Base-by-base conservation (phyloP, 1,140 invertebrate genomes). In the Drosophila elegans region DNA sequence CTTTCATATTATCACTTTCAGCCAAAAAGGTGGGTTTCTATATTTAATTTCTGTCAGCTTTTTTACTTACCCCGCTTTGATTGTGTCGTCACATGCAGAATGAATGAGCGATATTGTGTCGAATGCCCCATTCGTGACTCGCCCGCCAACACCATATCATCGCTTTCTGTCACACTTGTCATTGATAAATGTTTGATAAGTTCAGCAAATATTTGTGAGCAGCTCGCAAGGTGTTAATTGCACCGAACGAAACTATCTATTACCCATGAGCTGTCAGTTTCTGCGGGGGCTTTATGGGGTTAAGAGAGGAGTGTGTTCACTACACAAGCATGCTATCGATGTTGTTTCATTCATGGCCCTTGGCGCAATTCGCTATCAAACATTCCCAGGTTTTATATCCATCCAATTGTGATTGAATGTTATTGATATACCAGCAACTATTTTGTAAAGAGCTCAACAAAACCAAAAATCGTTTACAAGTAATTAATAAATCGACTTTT, bases 111-210 rank as follows among this genome's bases (percentile, higher is more conserved):
- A 53, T 38, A 38, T 52, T 32, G 38, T 49, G 42, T 34, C 13
- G 27, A 45, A 29, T 41, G 36, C 10, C 61, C 29, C n/a, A 51
- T 46, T 52, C 41, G 51, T 62, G 61, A 41, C 78, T 39, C 11
- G 36, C 51, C 34, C 12, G 7, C 1, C 12, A 10, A n/a, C 55
- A 10, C 16, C 55, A 39, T 59, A 55, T 64, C 51, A 13, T 38
- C 59, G 52, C 38, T 13, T 54, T 69, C 42, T 75, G 38, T 86
- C 78, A 67, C 76, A 81, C 52, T 75, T 81, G 78, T 82, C 66
- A 74, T 68, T 88, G 82, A 86, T 88, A 86, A 86, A 69, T 72
- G 41, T 41, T 68, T 74, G 82, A 86, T 88, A 86, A 88, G 82
- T 82, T 69, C 72, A 44, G 75, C 75, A 86, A 86, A 88, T 86